phyloP scores from a whole-genome alignment of 1,140 invertebrate genomes.

The Dermatophagoides farinae region DNA sequence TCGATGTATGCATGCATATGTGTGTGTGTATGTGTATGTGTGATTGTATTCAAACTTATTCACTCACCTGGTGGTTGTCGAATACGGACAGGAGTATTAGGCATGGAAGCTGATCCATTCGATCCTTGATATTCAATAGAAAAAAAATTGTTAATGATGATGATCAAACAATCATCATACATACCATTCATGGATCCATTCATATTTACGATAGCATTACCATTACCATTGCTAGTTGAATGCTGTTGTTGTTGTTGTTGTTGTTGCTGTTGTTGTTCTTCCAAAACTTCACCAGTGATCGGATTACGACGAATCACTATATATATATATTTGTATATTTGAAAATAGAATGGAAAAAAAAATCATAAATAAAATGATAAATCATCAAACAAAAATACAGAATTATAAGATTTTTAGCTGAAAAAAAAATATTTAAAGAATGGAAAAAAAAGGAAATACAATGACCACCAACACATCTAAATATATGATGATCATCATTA shows the following conservation, averaged over 20 bases:
- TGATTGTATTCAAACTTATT: too few species aligned
- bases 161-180: not conserved
- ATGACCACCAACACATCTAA: too few species aligned
- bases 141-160: not conserved
- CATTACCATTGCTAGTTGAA: not conserved
- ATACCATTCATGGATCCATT: conserved; percentile 9
- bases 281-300: conserved; percentile 16
- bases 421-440: too few species aligned
- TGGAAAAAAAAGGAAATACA: too few species aligned
- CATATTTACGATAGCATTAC: not conserved
- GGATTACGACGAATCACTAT: conserved; percentile 15
- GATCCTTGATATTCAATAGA: not conserved
- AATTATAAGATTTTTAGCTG: too few species aligned
- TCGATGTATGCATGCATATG: not conserved
- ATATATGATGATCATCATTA: too few species aligned
- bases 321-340: too few species aligned
- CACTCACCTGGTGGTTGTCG: conserved; percentile 15
- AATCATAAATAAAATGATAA: too few species aligned
- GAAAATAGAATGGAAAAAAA: not conserved
- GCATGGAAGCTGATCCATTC: conserved; percentile 12
- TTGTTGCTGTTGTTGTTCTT: not conserved
- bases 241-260: not conserved
- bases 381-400: too few species aligned
- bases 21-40: not conserved
- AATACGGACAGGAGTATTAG: conserved; percentile 12